phyloP scores from a whole-genome alignment of 2,113 vertebrate genomes.

The Puma concolor region DNA sequence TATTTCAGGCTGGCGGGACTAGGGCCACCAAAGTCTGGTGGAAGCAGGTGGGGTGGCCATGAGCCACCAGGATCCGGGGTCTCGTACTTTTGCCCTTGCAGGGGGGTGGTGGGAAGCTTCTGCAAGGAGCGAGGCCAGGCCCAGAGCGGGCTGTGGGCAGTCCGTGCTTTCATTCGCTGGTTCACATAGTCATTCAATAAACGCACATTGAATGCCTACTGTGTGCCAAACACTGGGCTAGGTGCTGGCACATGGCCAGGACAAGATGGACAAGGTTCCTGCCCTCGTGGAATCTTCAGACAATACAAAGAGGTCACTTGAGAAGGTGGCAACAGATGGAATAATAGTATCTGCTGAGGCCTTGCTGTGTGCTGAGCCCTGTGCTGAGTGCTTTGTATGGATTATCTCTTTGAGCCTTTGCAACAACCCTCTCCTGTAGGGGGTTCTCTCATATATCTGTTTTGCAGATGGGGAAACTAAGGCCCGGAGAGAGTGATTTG shows the following conservation, averaged over 20 bases:
- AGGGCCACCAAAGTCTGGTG: conserved; percentile 34
- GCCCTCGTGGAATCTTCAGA: background rate
- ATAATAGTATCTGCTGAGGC: background rate
- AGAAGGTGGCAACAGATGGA: background rate
- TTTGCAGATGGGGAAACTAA: background rate
- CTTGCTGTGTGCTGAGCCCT: background rate
- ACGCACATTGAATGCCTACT: background rate
- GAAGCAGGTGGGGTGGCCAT: conserved; percentile 22
- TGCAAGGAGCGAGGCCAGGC: background rate
- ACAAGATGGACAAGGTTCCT: background rate
- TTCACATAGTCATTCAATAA: background rate
- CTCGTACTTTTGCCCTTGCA: background rate
- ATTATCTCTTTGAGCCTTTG: background rate
- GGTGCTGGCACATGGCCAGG: background rate
- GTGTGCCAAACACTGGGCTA: too few species aligned
- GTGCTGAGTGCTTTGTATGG: background rate
- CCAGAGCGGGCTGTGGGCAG: background rate
- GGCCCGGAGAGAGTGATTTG: background rate
- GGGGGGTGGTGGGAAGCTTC: background rate
- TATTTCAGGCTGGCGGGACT: conserved; percentile 64
- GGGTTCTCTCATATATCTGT: background rate
- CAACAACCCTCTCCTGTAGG: background rate
- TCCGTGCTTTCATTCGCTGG: background rate
- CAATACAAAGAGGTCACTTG: background rate
- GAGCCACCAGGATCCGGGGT: background rate